Evolutionary conservation across 2,113 vertebrate genomes (phyloP), one percentile per base, ranked within the genome.

Genomic region (Xiphophorus maculatus): DNA sequence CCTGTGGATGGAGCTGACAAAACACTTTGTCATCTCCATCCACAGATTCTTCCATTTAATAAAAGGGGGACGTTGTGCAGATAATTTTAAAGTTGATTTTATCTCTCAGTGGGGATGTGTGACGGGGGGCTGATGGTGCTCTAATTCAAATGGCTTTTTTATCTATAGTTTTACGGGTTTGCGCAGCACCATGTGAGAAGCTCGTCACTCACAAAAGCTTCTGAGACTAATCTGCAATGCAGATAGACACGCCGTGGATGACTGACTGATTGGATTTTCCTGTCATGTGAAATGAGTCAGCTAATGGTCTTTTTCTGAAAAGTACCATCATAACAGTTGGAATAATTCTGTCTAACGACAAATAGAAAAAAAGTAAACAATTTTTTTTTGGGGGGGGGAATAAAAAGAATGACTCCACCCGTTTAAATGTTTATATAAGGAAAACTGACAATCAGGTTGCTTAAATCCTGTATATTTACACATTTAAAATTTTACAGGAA

Each of bases 1-100:
- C 44, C 37, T 35, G 54, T 71, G 72, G 68, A 72, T 62, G 82
- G 58, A 82, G 81, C 81, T 83, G 84, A 85, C 77, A 79, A 88
- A 86, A 80, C 77, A 77, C 83, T 78, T 88, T 81, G 86, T 88
- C 88, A 90, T 84, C 72, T 32, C 72, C 71, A 76, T 79, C 74
- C 77, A 80, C 79, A 82, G 84, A 85, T 74, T 75, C 77, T 54
- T 63, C 61, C 72, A 72, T 87, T 76, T 69, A 71, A 74, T 76
- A 61, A 73, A 81, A 79, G 17, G 2, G 51, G 51, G 25, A 58
- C 0, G 51, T n/a, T 58, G 51, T 58, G 22, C 51, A 3, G 17
- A 58, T 58, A n/a, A 22, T 58, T 58, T 58, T 58, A 9, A 58
- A 54, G 15, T 54, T 54, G 48, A 22, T 22, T 54, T 22, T 25